These are phyloP conservation scores for Amorpha juglandis DNA, from an alignment of 2,888 invertebrate genomes.

Conservation along the genomic window DNA sequence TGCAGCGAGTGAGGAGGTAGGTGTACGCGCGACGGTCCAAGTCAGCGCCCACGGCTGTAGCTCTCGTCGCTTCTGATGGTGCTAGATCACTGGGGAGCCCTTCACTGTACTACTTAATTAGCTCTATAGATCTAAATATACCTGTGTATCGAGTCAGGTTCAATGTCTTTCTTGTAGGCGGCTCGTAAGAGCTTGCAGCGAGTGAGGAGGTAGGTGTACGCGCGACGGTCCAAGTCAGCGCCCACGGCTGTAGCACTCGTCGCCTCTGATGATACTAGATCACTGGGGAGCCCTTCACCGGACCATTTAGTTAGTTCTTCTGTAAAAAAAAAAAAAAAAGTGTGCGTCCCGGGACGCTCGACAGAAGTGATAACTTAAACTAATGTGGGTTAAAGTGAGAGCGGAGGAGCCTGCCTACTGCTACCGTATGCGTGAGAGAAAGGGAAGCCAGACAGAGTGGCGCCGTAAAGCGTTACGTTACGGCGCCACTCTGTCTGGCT, in stretches of 20 bases:
- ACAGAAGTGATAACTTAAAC: no score
- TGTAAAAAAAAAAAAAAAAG: conserved; percentile 48
- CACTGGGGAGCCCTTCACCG: conserved; percentile 57
- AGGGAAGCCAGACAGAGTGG: no score
- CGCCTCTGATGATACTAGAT: conserved; percentile 64
- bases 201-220: conserved; percentile 68
- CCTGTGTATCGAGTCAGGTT: conserved; percentile 56
- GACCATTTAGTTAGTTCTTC: conserved; percentile 73
- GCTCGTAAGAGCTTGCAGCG: conserved; percentile 66
- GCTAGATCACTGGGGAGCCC: conserved; percentile 68
- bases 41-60: conserved; percentile 52
- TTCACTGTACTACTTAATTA: conserved; percentile 63
- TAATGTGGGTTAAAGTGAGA: no score
- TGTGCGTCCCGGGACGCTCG: no score
- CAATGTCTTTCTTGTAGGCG: conserved; percentile 51
- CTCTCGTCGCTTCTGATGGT: conserved; percentile 54
- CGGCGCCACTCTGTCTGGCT: no score
- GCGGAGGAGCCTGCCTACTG: no score
- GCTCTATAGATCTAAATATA: conserved; percentile 49
- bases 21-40: conserved; percentile 66
- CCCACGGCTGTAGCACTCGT: conserved; percentile 55
- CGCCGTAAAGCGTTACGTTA: no score
- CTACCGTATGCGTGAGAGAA: no score
- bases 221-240: conserved; percentile 58
- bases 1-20: conserved; percentile 71